Percentiles rank a stretch among this genome's conserved stretches.
Evolutionary conservation across 2,888 invertebrate species (phyloP).

Genomic region (Scaptomyza parva): DNA sequence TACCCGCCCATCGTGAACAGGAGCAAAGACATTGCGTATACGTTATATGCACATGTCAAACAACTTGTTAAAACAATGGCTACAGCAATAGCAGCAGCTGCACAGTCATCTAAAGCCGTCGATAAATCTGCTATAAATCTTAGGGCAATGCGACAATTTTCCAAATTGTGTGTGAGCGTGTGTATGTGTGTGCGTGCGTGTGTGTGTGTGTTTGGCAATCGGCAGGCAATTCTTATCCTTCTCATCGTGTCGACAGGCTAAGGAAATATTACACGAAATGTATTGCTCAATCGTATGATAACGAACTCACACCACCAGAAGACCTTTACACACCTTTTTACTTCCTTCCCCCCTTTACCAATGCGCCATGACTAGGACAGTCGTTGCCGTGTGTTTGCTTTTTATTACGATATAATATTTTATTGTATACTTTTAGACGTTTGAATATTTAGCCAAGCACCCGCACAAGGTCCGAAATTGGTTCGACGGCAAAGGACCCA

Average conservation of each 20-base stretch:
- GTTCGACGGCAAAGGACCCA: conserved; percentile 15
- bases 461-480: conserved; percentile 20
- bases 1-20: conserved; percentile 11
- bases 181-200: not conserved
- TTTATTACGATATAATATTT: conserved; percentile 80
- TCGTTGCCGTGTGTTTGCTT: conserved; percentile 57
- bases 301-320: conserved; percentile 21
- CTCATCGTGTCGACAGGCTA: conserved; percentile 44
- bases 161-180: conserved; percentile 6
- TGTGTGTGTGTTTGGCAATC: conserved; percentile 27
- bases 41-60: conserved; percentile 44
- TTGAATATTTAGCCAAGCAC: conserved; percentile 65
- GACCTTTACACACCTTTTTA: not conserved
- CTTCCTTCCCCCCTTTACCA: no score
- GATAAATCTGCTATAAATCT: conserved; percentile 77
- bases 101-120: conserved; percentile 52
- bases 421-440: conserved; percentile 76
- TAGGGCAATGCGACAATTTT: conserved; percentile 56
- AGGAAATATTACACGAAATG: conserved; percentile 62
- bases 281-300: conserved; percentile 74
- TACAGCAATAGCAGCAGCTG: conserved; percentile 49
- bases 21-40: conserved; percentile 24
- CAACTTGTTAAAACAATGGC: conserved; percentile 48
- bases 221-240: conserved; percentile 42
- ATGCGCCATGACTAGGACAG: conserved; percentile 1